Base-by-base conservation (phyloP, 2,797 vertebrate species). In the Parotocinclus haroldoi region DNA sequence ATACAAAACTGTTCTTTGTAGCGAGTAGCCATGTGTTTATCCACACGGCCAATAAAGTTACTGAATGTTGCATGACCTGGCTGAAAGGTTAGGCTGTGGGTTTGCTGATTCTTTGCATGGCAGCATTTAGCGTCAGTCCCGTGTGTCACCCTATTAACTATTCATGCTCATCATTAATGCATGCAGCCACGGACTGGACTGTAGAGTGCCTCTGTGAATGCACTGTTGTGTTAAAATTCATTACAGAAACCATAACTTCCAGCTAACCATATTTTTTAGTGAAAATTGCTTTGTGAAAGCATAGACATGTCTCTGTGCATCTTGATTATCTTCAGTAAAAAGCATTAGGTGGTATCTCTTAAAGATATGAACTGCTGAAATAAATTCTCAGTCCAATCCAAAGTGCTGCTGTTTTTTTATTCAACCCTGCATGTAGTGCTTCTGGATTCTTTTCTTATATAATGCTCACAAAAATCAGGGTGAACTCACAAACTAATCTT, bases 161-260 rank as follows among this genome's bases (percentile, higher is more conserved):
- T 92, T 91, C 76, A 92, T 79, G 55, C 39, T 44, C 86, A 84
- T 89, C 77, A 89, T 80, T 86, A 87, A 90, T 91, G 87, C 79
- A 89, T 84, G 83, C 69, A 77, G 77, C 76, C 59, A 65, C 84
- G 76, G 79, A 77, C 58, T 72, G 9, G 10, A 73, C 66, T 50
- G 71, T 67, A 63, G 66, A 72, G 73, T 57, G 63, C 49, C 62
- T 44, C 42, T 63, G 58, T 68, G 52, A 61, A 42, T 68, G 53
- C 77, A 86, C 79, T 38, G 86, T 49, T 3, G 7, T 38, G 37
- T 58, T 53, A 2, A 48, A 17, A 51, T 12, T 50, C 11, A 18
- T 53, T 38, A 39, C 56, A 68, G 50, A 42, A 40, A 69, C 49
- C 12, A 38, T 19, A 50, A 40, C 16, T 55, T 68, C 66, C 39